Evolutionary conservation across 2,888 invertebrate genomes (phyloP).

Genomic region (Drosophila recens): DNA sequence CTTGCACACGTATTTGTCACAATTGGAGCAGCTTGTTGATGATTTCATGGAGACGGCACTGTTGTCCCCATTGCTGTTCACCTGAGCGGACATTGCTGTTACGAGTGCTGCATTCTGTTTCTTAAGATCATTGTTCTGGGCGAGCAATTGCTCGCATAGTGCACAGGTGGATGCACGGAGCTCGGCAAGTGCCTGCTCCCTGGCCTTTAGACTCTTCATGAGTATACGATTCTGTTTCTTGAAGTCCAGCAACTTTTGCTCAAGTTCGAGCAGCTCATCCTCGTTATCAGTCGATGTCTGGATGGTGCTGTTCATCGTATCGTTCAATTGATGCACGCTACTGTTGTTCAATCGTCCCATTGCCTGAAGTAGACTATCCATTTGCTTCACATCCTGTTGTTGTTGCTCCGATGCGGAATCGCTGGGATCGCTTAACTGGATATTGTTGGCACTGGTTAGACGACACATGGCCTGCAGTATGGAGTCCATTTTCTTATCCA

Average conservation of each 20-base stretch:
- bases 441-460: conserved; percentile 13
- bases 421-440: background rate
- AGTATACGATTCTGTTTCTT: conserved; percentile 82
- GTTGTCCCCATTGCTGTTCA: background rate
- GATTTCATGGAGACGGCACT: background rate
- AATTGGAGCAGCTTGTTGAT: conserved; percentile 30
- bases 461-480: conserved; percentile 41
- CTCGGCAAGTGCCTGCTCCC: conserved; percentile 54
- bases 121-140: conserved; percentile 44
- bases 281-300: conserved; percentile 44
- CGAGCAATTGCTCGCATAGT: conserved; percentile 42
- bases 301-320: background rate
- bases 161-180: conserved; percentile 41
- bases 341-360: conserved; percentile 3
- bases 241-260: conserved; percentile 83
- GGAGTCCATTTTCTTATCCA: conserved; percentile 57
- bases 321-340: background rate
- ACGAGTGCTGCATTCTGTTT: conserved; percentile 32
- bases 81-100: conserved; percentile 13
- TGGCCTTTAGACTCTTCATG: conserved; percentile 31
- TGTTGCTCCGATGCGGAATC: background rate
- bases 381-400: background rate
- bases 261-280: conserved; percentile 78
- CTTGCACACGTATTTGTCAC: conserved; percentile 29
- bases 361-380: conserved; percentile 18